Base-by-base conservation (phyloP, 2,888 invertebrate genomes). In the Schrankia costaestrigalis region DNA sequence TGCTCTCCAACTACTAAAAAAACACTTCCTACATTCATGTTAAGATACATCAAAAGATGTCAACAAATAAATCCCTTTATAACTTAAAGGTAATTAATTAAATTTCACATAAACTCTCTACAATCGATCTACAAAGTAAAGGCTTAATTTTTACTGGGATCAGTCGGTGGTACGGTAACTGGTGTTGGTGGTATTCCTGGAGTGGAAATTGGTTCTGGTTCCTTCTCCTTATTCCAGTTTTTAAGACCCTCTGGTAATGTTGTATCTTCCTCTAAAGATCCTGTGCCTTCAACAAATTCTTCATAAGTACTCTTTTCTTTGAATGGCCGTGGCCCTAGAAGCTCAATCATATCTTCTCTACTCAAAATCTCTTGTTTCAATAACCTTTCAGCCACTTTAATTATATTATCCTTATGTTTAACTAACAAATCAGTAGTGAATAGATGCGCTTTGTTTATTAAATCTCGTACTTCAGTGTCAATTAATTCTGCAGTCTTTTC, bases 301-400 rank as follows among this genome's bases (percentile, higher is more conserved):
- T 99, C 99, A 67, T 99, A 99, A 6, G 99, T 99, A 8, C 98
- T 97, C 87, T 99, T 99, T 80, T 99, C 99, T 7, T 94, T 94
- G 91, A 99, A 99, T 0, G 99, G 99, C 54, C 99, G 89, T 13
- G 92, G 90, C 0, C 99, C 99, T 26, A 99, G 89, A 18, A 99
- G 84, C 75, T 98, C 98, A 45, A 99, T 95, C 97, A 99, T 97
- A 71, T 99, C 99, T 26, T 98, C 97, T 44, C 99, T 92, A 66
- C 95, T 96, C 29, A 99, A 89, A 52, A 98, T 93, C 86, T 99
- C 99, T 69, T 97, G 95, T 67, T 97, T 95, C 36, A 99, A 83
- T 44, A 99, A 89, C 40, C 97, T 90, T 67, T 95, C 94, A 0
- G 95, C 95, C 0, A 95, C 94, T 89, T 95, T 97, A 30, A 89